phyloP scores from a whole-genome alignment of 2,113 vertebrate species.

The Ceyx margarethae region DNA sequence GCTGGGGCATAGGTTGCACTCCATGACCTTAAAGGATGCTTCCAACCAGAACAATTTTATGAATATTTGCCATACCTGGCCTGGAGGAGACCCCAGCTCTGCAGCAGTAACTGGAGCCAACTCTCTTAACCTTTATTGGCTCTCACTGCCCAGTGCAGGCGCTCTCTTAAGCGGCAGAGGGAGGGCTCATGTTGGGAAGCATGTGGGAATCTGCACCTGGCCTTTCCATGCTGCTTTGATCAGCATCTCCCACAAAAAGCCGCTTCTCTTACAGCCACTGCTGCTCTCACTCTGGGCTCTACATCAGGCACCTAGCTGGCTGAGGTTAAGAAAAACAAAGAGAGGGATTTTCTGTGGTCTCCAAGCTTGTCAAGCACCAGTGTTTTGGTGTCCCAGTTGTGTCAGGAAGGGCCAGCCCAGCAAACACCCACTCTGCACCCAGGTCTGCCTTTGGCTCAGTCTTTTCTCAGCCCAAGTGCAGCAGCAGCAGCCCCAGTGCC shows the following conservation, averaged over 20 bases:
- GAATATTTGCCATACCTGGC: background rate
- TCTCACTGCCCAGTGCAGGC: background rate
- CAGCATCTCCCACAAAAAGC: background rate
- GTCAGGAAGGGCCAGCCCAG: background rate
- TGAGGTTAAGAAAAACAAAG: background rate
- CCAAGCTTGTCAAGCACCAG: background rate
- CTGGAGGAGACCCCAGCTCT: background rate
- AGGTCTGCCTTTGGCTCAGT: fast-evolving
- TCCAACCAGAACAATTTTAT: too few species aligned
- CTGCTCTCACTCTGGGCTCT: background rate
- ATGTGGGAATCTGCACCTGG: too few species aligned
- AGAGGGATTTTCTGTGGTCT: background rate
- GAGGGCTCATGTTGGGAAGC: background rate
- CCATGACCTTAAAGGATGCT: too few species aligned
- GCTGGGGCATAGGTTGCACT: too few species aligned
- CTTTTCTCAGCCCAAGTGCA: background rate
- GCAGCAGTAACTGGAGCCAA: background rate
- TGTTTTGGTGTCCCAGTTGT: background rate
- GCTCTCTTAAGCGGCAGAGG: background rate
- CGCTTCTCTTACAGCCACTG: background rate
- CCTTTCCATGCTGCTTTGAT: background rate
- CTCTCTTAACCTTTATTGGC: background rate
- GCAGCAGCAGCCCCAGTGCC: background rate
- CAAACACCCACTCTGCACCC: background rate
- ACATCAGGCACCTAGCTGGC: fast-evolving